Evolutionary conservation across 2,113 vertebrate genomes (phyloP).

Genomic region (Aleadryas rufinucha): DNA sequence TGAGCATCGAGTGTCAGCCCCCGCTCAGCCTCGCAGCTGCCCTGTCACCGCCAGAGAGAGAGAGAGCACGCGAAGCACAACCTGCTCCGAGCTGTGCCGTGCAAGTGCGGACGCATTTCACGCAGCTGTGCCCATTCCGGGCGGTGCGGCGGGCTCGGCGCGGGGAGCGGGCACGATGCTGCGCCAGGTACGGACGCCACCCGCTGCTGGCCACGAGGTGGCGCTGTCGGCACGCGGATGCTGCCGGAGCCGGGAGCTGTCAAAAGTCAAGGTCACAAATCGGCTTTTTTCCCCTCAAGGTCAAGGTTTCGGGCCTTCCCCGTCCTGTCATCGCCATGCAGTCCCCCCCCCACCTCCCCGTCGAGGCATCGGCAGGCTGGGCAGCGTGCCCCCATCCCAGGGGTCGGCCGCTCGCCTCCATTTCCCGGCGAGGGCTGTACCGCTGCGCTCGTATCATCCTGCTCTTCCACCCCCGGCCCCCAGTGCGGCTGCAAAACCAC

Average conservation of each 20-base stretch:
- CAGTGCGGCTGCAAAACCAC: slow-evolving; percentile 10
- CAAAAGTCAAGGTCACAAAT: slow-evolving; percentile 86
- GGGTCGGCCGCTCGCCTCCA: slow-evolving; percentile 29
- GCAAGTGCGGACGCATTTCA: fast-evolving
- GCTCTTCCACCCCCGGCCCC: background rate
- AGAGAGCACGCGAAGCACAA: fast-evolving
- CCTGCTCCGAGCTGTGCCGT: background rate
- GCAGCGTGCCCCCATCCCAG: background rate
- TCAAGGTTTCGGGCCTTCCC: slow-evolving; percentile 82
- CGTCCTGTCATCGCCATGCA: slow-evolving; percentile 69
- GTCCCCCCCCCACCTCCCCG: slow-evolving; percentile 9
- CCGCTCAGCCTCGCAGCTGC: no score
- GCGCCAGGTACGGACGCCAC: background rate
- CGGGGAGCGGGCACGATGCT: background rate
- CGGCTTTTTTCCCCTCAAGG: slow-evolving; percentile 72
- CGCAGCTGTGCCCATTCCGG: fast-evolving
- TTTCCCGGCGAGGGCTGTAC: slow-evolving; percentile 28
- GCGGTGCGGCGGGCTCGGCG: background rate
- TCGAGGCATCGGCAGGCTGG: background rate
- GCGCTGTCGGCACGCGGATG: slow-evolving; percentile 80
- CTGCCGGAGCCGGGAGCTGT: slow-evolving; percentile 66
- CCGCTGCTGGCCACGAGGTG: slow-evolving; percentile 62
- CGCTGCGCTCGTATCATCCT: background rate
- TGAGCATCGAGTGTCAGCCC: fast-evolving
- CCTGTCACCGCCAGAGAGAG: background rate